Evolutionary conservation across 2,113 vertebrate genomes (phyloP).

Genomic region (Clinocottus analis): DNA sequence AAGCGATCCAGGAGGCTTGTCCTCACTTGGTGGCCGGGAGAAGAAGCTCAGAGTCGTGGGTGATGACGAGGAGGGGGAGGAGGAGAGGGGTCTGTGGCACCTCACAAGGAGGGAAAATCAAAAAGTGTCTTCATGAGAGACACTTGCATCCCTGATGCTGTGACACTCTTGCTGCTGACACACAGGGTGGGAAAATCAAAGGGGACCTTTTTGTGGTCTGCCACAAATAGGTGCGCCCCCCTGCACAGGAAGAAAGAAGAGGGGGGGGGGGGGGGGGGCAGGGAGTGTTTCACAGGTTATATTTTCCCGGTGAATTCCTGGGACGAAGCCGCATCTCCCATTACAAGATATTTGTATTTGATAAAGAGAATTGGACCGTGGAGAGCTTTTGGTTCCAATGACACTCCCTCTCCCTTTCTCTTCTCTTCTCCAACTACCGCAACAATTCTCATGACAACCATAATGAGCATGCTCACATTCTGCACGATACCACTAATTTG

Average conservation of each 20-base stretch:
- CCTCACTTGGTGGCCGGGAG: constrained; percentile 50
- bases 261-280: background rate
- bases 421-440: constrained; percentile 69
- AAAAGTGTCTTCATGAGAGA: constrained; percentile 65
- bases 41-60: constrained; percentile 40
- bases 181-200: constrained; percentile 69
- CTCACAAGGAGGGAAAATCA: constrained; percentile 66
- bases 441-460: constrained; percentile 85
- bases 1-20: constrained; percentile 35
- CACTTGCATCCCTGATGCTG: constrained; percentile 60
- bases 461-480: constrained; percentile 86
- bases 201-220: constrained; percentile 71
- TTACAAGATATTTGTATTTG: constrained; percentile 59
- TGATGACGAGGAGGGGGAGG: background rate
- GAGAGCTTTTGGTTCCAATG: constrained; percentile 56
- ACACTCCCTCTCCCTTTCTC: constrained; percentile 59
- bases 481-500: constrained; percentile 87
- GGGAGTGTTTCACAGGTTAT: constrained; percentile 36
- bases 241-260: too few species aligned
- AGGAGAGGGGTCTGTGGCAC: constrained; percentile 26
- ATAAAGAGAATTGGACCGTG: constrained; percentile 52
- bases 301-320: constrained; percentile 49
- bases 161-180: constrained; percentile 69
- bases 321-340: constrained; percentile 35
- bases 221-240: constrained; percentile 59